These are phyloP conservation scores for Euwallacea similis DNA, from an alignment of 1,140 invertebrate species.

Conservation along the genomic window DNA sequence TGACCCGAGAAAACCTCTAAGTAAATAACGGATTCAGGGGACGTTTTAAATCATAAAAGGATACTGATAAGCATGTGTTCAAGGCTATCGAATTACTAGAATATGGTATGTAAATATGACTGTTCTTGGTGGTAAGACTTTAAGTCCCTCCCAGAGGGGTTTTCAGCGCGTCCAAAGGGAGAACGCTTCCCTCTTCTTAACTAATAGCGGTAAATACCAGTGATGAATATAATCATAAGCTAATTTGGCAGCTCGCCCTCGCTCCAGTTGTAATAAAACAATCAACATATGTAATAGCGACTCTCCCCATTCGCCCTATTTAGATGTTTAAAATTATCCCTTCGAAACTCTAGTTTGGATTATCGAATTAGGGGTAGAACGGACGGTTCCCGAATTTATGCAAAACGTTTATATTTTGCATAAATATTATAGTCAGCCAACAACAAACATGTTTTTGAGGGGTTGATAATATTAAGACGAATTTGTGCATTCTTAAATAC, in stretches of 20 bases:
- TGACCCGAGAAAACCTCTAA: too few relatives aligned
- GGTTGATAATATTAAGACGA: slow-evolving; percentile 28
- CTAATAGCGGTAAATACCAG: slow-evolving; percentile 54
- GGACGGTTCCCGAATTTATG: slow-evolving; percentile 34
- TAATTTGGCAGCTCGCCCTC: slow-evolving; percentile 47
- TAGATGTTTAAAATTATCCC: slow-evolving; percentile 48
- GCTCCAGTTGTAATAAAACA: slow-evolving; percentile 51
- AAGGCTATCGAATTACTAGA: slow-evolving; percentile 49
- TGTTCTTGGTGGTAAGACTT: slow-evolving; percentile 39
- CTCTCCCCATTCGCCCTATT: slow-evolving; percentile 28
- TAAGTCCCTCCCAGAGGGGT: slow-evolving; percentile 31
- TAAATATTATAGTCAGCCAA: slow-evolving; percentile 8
- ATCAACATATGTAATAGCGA: slow-evolving; percentile 51
- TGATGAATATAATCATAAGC: slow-evolving; percentile 54
- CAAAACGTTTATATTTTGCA: slow-evolving; percentile 31
- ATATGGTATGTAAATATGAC: slow-evolving; percentile 52
- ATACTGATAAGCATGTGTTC: slow-evolving; percentile 24
- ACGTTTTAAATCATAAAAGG: slow-evolving; percentile 14
- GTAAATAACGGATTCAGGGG: background rate
- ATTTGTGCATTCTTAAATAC: slow-evolving; percentile 11
- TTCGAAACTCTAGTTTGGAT: slow-evolving; percentile 36
- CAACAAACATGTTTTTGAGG: slow-evolving; percentile 36
- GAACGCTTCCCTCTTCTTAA: slow-evolving; percentile 48
- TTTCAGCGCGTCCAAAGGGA: slow-evolving; percentile 27
- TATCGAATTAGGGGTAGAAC: slow-evolving; percentile 40